phyloP scores from a whole-genome alignment of 2,888 invertebrate genomes.

The Caenorhabditis uteleia region DNA sequence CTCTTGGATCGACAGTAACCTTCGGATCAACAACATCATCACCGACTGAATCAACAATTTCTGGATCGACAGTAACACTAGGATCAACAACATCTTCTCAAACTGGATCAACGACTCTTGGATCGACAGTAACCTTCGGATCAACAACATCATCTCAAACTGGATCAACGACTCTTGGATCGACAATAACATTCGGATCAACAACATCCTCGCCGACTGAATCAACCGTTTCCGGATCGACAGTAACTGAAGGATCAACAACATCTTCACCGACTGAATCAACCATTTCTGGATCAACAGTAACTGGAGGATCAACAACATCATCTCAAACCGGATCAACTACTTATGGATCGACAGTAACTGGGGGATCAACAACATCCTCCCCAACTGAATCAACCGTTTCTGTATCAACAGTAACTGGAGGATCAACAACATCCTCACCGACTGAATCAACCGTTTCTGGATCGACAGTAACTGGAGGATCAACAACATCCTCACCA shows the following conservation, averaged over 20 bases:
- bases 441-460: background rate
- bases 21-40: background rate
- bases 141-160: background rate
- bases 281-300: background rate
- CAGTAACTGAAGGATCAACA: too few relatives aligned
- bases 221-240: background rate
- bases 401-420: background rate
- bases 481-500: background rate
- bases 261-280: background rate
- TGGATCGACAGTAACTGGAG: background rate
- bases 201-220: background rate
- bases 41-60: background rate
- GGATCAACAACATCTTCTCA: background rate
- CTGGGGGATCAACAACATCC: background rate
- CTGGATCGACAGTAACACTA: background rate
- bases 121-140: background rate
- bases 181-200: background rate
- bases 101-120: constrained; percentile 2
- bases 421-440: background rate
- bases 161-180: background rate
- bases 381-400: too few relatives aligned
- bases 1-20: background rate
- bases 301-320: background rate
- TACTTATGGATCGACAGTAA: background rate
- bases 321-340: background rate